A percentile compares a stretch with the other conserved stretches of the same genome.
These are phyloP conservation scores for Centropus bengalensis DNA, from an alignment of 2,113 vertebrate species.

Conservation along the genomic window DNA sequence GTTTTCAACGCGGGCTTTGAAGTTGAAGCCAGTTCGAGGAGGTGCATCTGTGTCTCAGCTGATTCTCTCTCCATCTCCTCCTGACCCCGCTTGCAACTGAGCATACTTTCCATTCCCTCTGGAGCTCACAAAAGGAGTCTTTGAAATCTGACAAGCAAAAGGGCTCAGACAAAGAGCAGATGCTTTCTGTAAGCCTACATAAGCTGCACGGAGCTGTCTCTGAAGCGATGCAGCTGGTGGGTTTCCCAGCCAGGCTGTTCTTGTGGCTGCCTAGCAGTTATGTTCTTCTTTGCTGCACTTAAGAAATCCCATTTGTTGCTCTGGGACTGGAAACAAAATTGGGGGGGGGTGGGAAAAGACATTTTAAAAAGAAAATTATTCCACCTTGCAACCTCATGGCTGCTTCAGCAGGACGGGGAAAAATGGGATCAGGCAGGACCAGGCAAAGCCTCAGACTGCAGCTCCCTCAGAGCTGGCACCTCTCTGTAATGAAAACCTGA, in stretches of 20 bases:
- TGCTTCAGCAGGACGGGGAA: not conserved
- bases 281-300: not conserved
- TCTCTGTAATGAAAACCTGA: not conserved
- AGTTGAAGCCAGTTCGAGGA: not conserved
- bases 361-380: not conserved
- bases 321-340: not conserved
- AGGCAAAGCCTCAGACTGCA: not conserved
- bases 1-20: not conserved
- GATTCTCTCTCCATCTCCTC: not conserved
- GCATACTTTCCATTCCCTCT: slow-evolving; percentile 45
- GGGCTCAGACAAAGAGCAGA: slow-evolving; percentile 43
- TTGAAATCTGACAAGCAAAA: slow-evolving; percentile 31
- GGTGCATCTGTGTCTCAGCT: not conserved
- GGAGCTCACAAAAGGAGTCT: slow-evolving; percentile 11
- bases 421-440: not conserved
- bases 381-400: not conserved
- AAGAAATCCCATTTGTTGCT: not conserved
- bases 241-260: not conserved
- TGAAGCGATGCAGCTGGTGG: not conserved
- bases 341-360: fast-evolving
- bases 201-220: slow-evolving; percentile 14
- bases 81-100: not conserved
- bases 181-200: not conserved
- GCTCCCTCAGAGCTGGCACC: not conserved
- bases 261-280: not conserved